phyloP scores from a whole-genome alignment of 2,113 vertebrate species.

The Poeciliopsis prolifica region DNA sequence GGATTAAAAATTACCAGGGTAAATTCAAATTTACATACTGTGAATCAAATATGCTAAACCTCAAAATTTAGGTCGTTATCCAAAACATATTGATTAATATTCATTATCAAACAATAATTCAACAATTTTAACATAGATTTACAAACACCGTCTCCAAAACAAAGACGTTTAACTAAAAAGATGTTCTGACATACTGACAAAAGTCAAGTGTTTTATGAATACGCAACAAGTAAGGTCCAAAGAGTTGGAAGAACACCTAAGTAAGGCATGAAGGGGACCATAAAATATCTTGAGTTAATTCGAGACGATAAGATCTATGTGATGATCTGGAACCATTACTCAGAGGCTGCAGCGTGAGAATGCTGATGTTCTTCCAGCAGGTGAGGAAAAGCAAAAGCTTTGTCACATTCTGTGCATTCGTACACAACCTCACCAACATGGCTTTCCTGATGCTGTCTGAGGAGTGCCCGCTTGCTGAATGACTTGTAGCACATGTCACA shows the following conservation, averaged over 20 bases:
- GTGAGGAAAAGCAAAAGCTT: conserved; percentile 81
- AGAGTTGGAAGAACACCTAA: conserved; percentile 22
- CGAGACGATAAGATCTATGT: neutral
- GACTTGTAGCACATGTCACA: conserved; percentile 84
- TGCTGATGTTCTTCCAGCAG: conserved; percentile 80
- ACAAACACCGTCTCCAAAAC: conserved; percentile 45
- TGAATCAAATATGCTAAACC: conserved; percentile 35
- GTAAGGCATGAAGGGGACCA: conserved; percentile 47
- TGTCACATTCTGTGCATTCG: conserved; percentile 84
- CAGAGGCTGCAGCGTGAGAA: conserved; percentile 59
- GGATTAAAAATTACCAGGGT: conserved; percentile 36
- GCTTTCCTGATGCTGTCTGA: conserved; percentile 79
- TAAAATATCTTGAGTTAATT: conserved; percentile 22
- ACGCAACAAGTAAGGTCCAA: conserved; percentile 6
- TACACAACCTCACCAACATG: conserved; percentile 82
- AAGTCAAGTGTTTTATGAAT: neutral
- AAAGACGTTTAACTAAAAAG: conserved; percentile 16
- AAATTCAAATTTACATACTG: conserved; percentile 19
- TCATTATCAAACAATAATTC: conserved; percentile 4
- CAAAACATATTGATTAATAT: neutral
- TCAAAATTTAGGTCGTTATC: conserved; percentile 7
- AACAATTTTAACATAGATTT: conserved; percentile 24
- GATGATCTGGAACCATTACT: conserved; percentile 21
- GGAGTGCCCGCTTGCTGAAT: conserved; percentile 63
- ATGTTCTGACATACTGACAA: conserved; percentile 5